These are phyloP conservation scores for Tyrophagus putrescentiae DNA, from an alignment of 1,140 invertebrate species.

Conservation along the genomic window DNA sequence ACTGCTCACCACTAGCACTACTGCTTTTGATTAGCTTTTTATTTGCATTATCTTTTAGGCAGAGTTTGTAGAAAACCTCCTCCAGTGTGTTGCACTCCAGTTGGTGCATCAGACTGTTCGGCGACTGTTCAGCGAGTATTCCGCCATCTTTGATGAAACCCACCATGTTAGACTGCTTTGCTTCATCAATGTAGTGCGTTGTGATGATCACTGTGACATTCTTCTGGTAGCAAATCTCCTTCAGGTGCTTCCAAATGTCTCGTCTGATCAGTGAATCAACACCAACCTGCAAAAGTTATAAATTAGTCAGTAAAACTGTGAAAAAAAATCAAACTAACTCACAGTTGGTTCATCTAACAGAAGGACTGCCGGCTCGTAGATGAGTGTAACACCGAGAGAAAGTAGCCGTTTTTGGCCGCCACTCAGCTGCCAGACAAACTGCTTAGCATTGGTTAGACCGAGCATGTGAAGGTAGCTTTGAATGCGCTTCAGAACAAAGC, in stretches of 20 bases:
- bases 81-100: conserved; percentile 39
- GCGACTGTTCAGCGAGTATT: conserved; percentile 33
- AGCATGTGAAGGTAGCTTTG: conserved; percentile 47
- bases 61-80: conserved; percentile 75
- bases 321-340: conserved; percentile 33
- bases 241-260: conserved; percentile 75
- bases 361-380: conserved; percentile 43
- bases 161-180: conserved; percentile 32
- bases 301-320: conserved; percentile 36
- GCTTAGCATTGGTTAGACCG: conserved; percentile 15
- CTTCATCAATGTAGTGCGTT: conserved; percentile 38
- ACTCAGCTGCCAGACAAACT: conserved; percentile 31
- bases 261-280: conserved; percentile 74
- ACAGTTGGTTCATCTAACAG: conserved; percentile 40
- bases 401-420: conserved; percentile 82
- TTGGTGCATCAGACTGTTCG: conserved; percentile 29
- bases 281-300: conserved; percentile 53
- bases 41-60: conserved; percentile 37
- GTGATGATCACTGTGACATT: conserved; percentile 34
- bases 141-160: conserved; percentile 35
- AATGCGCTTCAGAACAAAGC: conserved; percentile 44
- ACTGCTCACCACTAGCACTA: neutral
- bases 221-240: conserved; percentile 32
- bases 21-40: neutral
- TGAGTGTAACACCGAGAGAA: conserved; percentile 75